Percentiles rank a stretch among this genome's conserved stretches.
These are phyloP conservation scores for Cromileptes altivelis DNA, from an alignment of 2,113 vertebrate genomes.

Conservation along the genomic window DNA sequence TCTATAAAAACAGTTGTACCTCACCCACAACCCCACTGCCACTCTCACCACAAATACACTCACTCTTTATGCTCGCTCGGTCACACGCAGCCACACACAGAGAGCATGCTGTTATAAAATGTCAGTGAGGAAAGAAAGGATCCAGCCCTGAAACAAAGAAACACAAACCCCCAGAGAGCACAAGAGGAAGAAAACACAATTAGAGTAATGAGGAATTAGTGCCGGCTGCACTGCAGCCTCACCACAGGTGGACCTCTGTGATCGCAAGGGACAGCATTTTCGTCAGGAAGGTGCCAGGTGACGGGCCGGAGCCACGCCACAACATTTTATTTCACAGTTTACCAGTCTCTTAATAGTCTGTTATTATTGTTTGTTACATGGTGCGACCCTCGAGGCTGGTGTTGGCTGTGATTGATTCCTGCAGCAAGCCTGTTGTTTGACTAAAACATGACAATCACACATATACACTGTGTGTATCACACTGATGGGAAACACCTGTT, in stretches of 20 bases:
- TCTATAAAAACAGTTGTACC: background rate
- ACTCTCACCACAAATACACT: background rate
- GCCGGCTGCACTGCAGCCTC: conserved; percentile 39
- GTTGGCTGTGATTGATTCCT: conserved; percentile 1
- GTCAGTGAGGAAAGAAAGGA: conserved; percentile 72
- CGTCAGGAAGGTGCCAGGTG: background rate
- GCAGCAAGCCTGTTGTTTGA: background rate
- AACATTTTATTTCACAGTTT: conserved; percentile 13
- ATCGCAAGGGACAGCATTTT: conserved; percentile 20
- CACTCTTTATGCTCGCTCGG: background rate
- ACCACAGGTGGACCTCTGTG: conserved; percentile 4
- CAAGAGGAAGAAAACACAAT: conserved; percentile 54
- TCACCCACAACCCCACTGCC: background rate
- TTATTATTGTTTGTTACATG: background rate
- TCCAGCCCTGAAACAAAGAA: too few relatives aligned
- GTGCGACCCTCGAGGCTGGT: background rate
- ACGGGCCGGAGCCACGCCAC: background rate
- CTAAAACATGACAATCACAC: background rate
- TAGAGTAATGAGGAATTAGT: conserved; percentile 54
- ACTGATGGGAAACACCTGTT: conserved; percentile 4
- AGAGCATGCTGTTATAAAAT: conserved; percentile 64
- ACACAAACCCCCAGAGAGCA: conserved; percentile 58
- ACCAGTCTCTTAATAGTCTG: background rate
- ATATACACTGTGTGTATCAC: background rate
- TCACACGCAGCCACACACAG: conserved; percentile 15